Conservation (phyloP, 1,140 invertebrate genomes). For the Dryas iulia region DNA sequence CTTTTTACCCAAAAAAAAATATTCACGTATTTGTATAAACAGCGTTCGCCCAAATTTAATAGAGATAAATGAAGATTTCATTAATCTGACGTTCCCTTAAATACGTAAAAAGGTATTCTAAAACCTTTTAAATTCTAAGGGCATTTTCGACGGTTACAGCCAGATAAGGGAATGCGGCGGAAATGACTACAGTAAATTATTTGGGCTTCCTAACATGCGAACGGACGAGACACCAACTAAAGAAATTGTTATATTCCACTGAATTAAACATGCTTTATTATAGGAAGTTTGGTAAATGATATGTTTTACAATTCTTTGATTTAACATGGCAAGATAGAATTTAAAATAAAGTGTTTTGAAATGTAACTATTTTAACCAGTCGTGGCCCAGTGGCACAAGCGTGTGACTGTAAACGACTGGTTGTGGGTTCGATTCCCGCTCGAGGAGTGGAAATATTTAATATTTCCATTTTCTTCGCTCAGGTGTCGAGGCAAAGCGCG, state of each 20-base stretch:
- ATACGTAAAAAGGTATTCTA: conserved; percentile 1
- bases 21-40: background rate
- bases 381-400: no score
- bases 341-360: no score
- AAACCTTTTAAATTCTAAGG: conserved; percentile 24
- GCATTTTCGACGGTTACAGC: conserved; percentile 20
- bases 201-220: conserved; percentile 20
- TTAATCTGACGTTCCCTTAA: conserved; percentile 4
- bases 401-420: no score
- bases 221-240: conserved; percentile 14
- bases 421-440: no score
- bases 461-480: no score
- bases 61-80: conserved; percentile 3
- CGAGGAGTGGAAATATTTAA: no score
- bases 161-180: conserved; percentile 14
- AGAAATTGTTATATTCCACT: conserved; percentile 3
- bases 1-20: background rate
- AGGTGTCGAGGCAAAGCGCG: no score
- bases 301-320: no score
- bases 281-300: no score
- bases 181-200: conserved; percentile 29
- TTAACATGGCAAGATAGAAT: no score
- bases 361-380: no score
- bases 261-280: background rate
- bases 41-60: background rate